Conservation (phyloP, 2,113 vertebrate species). For the Hemiscyllium ocellatum region DNA sequence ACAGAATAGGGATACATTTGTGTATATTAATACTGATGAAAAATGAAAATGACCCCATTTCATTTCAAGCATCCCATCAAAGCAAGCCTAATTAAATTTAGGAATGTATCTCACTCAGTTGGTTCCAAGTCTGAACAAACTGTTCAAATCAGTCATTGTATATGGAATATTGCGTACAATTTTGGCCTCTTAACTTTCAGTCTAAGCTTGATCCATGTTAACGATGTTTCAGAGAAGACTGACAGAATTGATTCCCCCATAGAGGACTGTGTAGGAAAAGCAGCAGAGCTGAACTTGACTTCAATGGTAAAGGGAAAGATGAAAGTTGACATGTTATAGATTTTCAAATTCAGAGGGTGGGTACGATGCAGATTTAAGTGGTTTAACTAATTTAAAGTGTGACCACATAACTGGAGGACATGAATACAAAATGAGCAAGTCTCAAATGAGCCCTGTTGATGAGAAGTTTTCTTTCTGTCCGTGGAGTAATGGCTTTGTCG, state of each 20-base stretch:
- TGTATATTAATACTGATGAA: background rate
- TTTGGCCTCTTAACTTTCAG: background rate
- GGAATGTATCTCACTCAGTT: background rate
- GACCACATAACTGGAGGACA: conserved; percentile 31
- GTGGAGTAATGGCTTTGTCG: background rate
- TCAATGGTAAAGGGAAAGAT: background rate
- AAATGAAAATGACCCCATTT: background rate
- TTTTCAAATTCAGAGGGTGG: background rate
- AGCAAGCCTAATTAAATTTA: background rate
- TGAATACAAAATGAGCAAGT: conserved; percentile 17
- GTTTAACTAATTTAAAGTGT: conserved; percentile 6
- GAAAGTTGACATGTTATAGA: background rate
- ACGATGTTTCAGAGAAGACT: background rate
- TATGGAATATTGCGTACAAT: background rate
- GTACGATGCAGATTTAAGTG: background rate
- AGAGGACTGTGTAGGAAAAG: background rate
- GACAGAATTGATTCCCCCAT: background rate
- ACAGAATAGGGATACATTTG: background rate
- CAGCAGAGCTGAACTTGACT: background rate
- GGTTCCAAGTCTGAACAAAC: background rate
- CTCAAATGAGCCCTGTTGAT: conserved; percentile 21
- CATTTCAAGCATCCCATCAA: background rate
- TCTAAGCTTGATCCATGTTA: background rate
- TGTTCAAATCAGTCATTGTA: background rate
- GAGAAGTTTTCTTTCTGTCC: background rate